A percentile compares a stretch with the other conserved stretches of the same genome.
These are phyloP conservation scores for Xiphydria camelus DNA, from an alignment of 2,888 invertebrate genomes.

Conservation along the genomic window DNA sequence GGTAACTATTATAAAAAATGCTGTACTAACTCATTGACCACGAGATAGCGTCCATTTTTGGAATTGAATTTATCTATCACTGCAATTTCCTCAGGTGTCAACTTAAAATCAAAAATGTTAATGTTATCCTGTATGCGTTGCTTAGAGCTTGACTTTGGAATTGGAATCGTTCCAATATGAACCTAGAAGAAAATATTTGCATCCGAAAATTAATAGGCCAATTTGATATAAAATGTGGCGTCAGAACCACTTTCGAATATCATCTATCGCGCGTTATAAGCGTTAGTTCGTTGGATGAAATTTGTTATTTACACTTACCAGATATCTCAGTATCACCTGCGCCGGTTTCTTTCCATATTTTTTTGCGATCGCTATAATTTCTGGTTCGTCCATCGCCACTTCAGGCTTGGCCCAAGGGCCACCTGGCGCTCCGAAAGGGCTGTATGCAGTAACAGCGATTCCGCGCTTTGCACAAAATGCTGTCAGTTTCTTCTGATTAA, in stretches of 20 bases:
- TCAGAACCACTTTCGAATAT: no score
- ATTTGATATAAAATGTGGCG: neutral
- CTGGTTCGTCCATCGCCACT: constrained; percentile 62
- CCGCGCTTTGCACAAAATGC: constrained; percentile 68
- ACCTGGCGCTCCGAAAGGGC: constrained; percentile 71
- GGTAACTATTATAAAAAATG: neutral
- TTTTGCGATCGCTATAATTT: constrained; percentile 61
- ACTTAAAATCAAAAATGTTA: constrained; percentile 65
- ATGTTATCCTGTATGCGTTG: constrained; percentile 65
- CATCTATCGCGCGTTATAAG: no score
- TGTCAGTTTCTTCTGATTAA: constrained; percentile 71
- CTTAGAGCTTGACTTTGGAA: constrained; percentile 69
- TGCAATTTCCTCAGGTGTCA: constrained; percentile 60
- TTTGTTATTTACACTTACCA: no score
- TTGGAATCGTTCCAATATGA: constrained; percentile 32
- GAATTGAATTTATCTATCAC: constrained; percentile 57
- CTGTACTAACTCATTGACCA: constrained; percentile 63
- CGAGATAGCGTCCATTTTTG: constrained; percentile 69
- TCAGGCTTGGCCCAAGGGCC: constrained; percentile 51
- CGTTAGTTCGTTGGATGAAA: no score
- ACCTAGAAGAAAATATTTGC: constrained; percentile 3
- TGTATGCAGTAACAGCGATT: constrained; percentile 72
- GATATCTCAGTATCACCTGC: constrained; percentile 67
- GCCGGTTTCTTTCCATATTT: constrained; percentile 69
- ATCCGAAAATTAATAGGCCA: no score